Evolutionary conservation across 1,140 invertebrate species (phyloP).

Genomic region (Venturia canescens): DNA sequence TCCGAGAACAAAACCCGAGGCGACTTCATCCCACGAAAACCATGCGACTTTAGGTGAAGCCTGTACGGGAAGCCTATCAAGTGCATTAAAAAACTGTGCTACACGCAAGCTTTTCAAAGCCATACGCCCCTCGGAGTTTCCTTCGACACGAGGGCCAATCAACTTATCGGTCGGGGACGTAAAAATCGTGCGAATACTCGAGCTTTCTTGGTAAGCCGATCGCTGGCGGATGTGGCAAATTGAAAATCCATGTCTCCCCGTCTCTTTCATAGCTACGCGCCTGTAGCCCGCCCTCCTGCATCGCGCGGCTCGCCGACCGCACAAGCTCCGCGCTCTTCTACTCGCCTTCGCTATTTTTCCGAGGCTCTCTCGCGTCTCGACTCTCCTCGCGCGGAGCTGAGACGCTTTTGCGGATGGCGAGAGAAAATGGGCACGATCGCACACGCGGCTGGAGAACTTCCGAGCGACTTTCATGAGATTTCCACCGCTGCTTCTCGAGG

Average conservation of each 20-base stretch:
- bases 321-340: conserved; percentile 46
- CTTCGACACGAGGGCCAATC: conserved; percentile 57
- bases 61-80: neutral
- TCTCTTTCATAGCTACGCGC: conserved; percentile 44
- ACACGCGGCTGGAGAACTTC: conserved; percentile 43
- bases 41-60: too few relatives aligned
- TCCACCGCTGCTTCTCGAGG: conserved; percentile 39
- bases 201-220: conserved; percentile 55
- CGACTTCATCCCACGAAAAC: too few relatives aligned
- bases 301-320: conserved; percentile 22
- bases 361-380: conserved; percentile 36
- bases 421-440: conserved; percentile 33
- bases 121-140: conserved; percentile 41
- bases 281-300: conserved; percentile 56
- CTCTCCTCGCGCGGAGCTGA: neutral
- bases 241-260: conserved; percentile 64
- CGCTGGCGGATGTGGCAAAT: conserved; percentile 65
- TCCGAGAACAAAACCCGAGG: too few relatives aligned
- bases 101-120: conserved; percentile 11
- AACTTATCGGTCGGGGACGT: conserved; percentile 58
- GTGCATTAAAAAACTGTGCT: conserved; percentile 4
- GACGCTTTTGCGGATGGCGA: conserved; percentile 14
- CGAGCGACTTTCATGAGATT: conserved; percentile 44
- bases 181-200: conserved; percentile 58
- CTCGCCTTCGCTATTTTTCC: conserved; percentile 42